A percentile compares a stretch with the other conserved stretches of the same genome.
These are phyloP conservation scores for Caenorhabditis becei DNA, from an alignment of 2,888 invertebrate genomes.

Conservation along the genomic window DNA sequence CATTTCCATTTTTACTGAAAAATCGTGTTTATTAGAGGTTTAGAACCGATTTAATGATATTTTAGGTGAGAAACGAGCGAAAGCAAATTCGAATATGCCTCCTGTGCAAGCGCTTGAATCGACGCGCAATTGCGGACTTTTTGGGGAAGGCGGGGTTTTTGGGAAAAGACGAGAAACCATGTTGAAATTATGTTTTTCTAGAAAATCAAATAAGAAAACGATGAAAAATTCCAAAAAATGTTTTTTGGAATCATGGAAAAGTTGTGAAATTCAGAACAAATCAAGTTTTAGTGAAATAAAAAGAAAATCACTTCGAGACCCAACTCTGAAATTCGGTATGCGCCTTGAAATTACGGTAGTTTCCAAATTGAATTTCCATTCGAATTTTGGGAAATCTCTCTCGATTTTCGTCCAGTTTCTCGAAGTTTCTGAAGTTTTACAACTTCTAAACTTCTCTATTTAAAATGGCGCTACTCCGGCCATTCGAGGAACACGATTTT, in stretches of 20 bases:
- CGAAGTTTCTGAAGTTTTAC: neutral
- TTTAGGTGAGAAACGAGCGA: slow-evolving; percentile 3
- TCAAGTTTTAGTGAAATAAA: neutral
- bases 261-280: neutral
- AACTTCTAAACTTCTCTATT: neutral
- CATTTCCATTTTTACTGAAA: slow-evolving; percentile 57
- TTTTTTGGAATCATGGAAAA: neutral
- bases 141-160: slow-evolving; percentile 16
- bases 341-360: slow-evolving; percentile 20
- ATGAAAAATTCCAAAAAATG: neutral
- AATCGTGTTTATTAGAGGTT: neutral
- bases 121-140: slow-evolving; percentile 44
- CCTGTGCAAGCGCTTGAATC: slow-evolving; percentile 9
- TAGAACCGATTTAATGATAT: neutral
- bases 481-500: slow-evolving; percentile 39
- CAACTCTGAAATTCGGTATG: neutral
- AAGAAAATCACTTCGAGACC: slow-evolving; percentile 2
- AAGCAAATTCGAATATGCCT: slow-evolving; percentile 35
- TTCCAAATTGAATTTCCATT: neutral
- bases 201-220: neutral
- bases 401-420: neutral
- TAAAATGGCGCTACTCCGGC: slow-evolving; percentile 17
- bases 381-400: neutral
- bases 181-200: neutral
- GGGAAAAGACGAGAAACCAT: neutral